Evolutionary conservation across 2,113 vertebrate genomes (phyloP), one percentile per base, ranked within the genome.

Genomic region (Colaptes auratus): DNA sequence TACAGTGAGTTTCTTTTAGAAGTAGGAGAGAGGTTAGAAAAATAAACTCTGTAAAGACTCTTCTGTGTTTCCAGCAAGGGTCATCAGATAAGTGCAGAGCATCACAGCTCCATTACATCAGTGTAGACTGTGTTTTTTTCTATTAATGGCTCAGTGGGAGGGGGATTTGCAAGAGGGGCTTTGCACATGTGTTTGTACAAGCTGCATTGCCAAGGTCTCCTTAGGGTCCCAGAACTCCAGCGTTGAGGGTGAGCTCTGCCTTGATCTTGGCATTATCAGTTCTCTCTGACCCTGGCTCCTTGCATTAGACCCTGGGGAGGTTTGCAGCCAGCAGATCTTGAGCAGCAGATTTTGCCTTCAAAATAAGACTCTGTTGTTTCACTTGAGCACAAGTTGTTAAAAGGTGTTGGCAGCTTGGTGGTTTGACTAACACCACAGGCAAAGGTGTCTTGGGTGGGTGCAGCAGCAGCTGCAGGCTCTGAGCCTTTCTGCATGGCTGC

Each of bases 21-120:
- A 85, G 59, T 70, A 83, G 92, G 61, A 58, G 69, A 86, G 82
- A 93, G 82, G 80, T 90, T 90, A 81, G 82, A 60, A 78, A 60
- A 48, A n/a, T 3, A 56, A 83, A 33, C 25, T 67, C 33, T 60
- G 23, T 50, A 24, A 94, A 89, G 52, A n/a, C 39, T 65, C 44
- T 87, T 69, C 50, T 82, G 71, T 85, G 55, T 73, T 94, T 79
- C 24, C 15, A 35, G 30, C 25, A 11, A 73, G 46, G 59, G 59
- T 65, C 46, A 18, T 50, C 58, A 60, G 69, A 10, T 86, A 33
- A 30, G 24, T 21, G 58, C 73, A 25, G 56, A 14, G 80, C 52
- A 50, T 88, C n/a, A 5, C 69, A 55, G 33, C 70, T 90, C 36
- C 0, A 0, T 6, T 42, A 21, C 28, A 12, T 63, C 46, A 8